Conservation (phyloP, 2,113 vertebrate genomes). For the Gasterosteus nipponicus region DNA sequence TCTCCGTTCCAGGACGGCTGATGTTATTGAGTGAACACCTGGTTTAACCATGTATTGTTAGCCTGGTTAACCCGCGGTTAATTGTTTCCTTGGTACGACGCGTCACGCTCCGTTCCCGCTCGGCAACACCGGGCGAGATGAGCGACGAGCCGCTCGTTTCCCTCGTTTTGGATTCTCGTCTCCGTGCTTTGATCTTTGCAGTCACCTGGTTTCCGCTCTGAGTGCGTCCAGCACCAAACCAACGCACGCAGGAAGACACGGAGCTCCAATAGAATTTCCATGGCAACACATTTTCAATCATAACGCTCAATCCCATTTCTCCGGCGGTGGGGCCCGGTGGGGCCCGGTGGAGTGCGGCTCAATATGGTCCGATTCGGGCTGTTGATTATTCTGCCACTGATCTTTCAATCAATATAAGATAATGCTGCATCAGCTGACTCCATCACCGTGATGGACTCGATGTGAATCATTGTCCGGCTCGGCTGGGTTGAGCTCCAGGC, state of each 20-base stretch:
- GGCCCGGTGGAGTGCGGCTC: constrained; percentile 20
- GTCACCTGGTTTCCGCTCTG: constrained; percentile 43
- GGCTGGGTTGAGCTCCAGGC: neutral
- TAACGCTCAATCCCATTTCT: constrained; percentile 41
- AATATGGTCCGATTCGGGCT: constrained; percentile 44
- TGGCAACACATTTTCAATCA: constrained; percentile 73
- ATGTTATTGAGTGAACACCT: no score
- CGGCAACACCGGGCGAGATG: no score
- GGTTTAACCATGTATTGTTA: neutral
- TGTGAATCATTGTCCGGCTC: constrained; percentile 4
- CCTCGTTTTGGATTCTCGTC: constrained; percentile 47
- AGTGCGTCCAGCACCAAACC: constrained; percentile 34
- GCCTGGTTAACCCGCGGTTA: constrained; percentile 5
- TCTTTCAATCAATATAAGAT: constrained; percentile 59
- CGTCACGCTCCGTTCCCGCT: constrained; percentile 23
- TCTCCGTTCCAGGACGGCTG: no score
- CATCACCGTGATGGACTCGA: constrained; percentile 21
- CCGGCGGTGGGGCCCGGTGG: constrained; percentile 13
- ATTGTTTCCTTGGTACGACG: constrained; percentile 52
- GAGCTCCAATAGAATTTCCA: constrained; percentile 69
- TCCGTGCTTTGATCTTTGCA: constrained; percentile 54
- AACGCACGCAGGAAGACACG: constrained; percentile 50
- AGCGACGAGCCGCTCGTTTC: neutral
- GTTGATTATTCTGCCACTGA: constrained; percentile 62
- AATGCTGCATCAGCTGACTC: constrained; percentile 36